Percentiles rank a stretch among this genome's conserved stretches.
Evolutionary conservation across 2,797 vertebrate species (phyloP).

Genomic region (Coilia nasus): DNA sequence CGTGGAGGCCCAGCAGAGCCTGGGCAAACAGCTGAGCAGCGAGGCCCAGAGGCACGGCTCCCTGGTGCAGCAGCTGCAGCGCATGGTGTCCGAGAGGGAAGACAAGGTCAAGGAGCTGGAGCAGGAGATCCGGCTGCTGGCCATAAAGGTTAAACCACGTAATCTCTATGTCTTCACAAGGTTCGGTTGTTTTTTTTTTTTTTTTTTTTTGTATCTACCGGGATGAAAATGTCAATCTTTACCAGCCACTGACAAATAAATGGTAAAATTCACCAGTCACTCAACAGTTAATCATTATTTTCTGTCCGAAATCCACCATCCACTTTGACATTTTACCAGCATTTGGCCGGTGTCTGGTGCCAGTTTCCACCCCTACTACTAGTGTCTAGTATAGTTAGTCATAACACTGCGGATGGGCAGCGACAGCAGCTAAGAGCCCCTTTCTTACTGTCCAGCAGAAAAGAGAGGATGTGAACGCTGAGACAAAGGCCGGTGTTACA

Average conservation of each 20-base stretch:
- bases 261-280: too few species aligned
- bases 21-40: slow-evolving; percentile 58
- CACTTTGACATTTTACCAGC: too few species aligned
- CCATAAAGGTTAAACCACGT: slow-evolving; percentile 67
- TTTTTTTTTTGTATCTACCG: too few species aligned
- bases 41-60: slow-evolving; percentile 68
- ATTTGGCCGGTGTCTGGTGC: too few species aligned
- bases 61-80: slow-evolving; percentile 76
- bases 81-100: slow-evolving; percentile 77
- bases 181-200: too few species aligned
- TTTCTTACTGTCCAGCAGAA: neutral
- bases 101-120: slow-evolving; percentile 79
- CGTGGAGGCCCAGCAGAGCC: slow-evolving; percentile 56
- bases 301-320: too few species aligned
- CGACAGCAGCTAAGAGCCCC: neutral
- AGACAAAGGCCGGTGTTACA: neutral
- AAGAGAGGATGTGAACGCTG: neutral
- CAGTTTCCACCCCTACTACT: too few species aligned
- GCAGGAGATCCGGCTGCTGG: slow-evolving; percentile 68
- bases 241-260: too few species aligned
- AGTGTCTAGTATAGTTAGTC: too few species aligned
- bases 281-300: too few species aligned
- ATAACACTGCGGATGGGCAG: neutral
- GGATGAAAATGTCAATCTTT: too few species aligned
- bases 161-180: neutral